Percentiles rank a stretch among this genome's conserved stretches.
These are phyloP conservation scores for Morbakka virulenta DNA, from an alignment of 30 jellyfish, hydroid and myxozoan species.

Conservation along the genomic window DNA sequence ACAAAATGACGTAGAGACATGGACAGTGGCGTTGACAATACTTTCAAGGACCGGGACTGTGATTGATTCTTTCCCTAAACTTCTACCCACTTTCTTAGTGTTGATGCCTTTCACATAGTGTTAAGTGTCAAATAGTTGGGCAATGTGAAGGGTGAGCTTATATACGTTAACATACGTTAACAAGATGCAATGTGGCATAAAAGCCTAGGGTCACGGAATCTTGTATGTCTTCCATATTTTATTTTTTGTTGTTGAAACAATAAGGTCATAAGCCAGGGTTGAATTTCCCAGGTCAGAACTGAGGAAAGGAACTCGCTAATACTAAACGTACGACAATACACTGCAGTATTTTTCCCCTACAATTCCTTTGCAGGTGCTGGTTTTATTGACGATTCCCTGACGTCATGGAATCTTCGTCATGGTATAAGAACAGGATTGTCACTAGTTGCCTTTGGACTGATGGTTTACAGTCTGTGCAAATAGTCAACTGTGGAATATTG, in stretches of 20 bases:
- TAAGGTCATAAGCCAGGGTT: no score
- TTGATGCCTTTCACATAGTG: no score
- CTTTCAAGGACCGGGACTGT: no score
- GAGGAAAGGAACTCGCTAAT: not conserved
- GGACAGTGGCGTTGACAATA: no score
- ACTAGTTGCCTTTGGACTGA: conserved; percentile 70
- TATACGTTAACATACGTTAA: no score
- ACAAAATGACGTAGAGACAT: no score
- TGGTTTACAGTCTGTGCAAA: conserved; percentile 68
- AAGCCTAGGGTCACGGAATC: not conserved
- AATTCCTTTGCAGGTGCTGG: conserved; percentile 66
- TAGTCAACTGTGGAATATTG: conserved; percentile 23
- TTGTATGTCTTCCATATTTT: not conserved
- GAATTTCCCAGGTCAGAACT: not conserved
- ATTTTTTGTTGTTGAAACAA: no score
- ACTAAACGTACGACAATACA: not conserved
- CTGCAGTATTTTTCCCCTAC: not conserved
- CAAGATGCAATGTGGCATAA: no score
- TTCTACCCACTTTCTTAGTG: no score
- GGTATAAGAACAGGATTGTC: conserved; percentile 59
- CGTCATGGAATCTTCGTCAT: conserved; percentile 65
- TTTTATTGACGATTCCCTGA: conserved; percentile 57
- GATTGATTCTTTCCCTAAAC: no score
- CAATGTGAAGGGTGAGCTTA: no score
- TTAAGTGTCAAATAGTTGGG: no score